Evolutionary conservation across 1,140 invertebrate genomes (phyloP).

Genomic region (Mycetomoellerius zeteki): DNA sequence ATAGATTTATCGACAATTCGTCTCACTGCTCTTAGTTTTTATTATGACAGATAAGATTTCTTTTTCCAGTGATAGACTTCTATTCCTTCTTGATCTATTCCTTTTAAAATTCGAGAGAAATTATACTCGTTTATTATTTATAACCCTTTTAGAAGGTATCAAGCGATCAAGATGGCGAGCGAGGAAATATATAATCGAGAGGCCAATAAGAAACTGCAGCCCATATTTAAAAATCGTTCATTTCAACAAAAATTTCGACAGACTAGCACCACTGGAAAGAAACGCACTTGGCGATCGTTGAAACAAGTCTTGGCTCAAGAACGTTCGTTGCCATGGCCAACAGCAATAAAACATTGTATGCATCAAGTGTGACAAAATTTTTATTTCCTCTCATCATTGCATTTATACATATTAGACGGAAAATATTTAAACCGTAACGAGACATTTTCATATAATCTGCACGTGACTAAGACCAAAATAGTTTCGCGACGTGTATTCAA

Average conservation of each 20-base stretch:
- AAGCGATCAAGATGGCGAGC: slow-evolving; percentile 82
- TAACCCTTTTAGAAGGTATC: slow-evolving; percentile 15
- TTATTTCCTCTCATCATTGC: slow-evolving; percentile 28
- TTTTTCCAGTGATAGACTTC: background rate
- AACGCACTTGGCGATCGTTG: slow-evolving; percentile 92
- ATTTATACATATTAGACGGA: slow-evolving; percentile 14
- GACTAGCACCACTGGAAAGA: slow-evolving; percentile 88
- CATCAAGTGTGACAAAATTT: slow-evolving; percentile 47
- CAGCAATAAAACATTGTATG: slow-evolving; percentile 91
- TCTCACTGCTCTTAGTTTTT: background rate
- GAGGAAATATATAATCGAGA: slow-evolving; percentile 82
- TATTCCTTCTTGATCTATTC: background rate
- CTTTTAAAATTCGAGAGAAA: background rate
- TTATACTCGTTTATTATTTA: slow-evolving; percentile 1
- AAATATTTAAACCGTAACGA: slow-evolving; percentile 48
- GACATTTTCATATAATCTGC: background rate
- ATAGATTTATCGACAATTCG: no score
- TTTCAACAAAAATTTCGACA: slow-evolving; percentile 86
- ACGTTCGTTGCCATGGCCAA: slow-evolving; percentile 90
- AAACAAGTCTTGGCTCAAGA: slow-evolving; percentile 93
- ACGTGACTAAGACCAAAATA: background rate
- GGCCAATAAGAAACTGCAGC: slow-evolving; percentile 79
- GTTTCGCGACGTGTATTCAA: background rate
- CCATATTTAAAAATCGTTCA: slow-evolving; percentile 81
- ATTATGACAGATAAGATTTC: background rate